These are phyloP conservation scores for Caenorhabditis doughertyi DNA, from an alignment of 2,888 invertebrate genomes.

Conservation along the genomic window DNA sequence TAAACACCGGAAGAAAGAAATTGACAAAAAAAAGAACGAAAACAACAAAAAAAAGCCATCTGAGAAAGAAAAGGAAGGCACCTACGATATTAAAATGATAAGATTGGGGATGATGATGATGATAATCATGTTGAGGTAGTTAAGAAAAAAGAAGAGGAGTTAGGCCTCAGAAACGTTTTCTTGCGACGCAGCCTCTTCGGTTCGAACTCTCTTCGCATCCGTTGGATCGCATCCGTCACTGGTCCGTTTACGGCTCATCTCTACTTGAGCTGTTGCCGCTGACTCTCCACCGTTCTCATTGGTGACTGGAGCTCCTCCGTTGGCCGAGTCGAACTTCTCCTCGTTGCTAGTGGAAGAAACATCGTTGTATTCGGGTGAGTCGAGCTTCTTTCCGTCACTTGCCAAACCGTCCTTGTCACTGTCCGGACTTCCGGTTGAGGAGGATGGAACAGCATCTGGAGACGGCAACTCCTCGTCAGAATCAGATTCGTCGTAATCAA, in stretches of 20 bases:
- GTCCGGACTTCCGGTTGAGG: conserved; percentile 72
- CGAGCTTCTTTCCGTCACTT: conserved; percentile 27
- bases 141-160: neutral
- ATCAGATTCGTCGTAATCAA: conserved; percentile 75
- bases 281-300: conserved; percentile 24
- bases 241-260: conserved; percentile 47
- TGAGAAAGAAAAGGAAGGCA: too few relatives aligned
- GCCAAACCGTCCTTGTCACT: conserved; percentile 42
- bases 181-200: conserved; percentile 17
- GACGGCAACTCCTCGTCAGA: conserved; percentile 65
- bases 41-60: conserved; percentile 3
- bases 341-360: conserved; percentile 63
- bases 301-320: neutral
- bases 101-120: too few relatives aligned
- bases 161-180: conserved; percentile 30
- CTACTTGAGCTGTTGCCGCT: neutral
- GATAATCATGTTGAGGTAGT: conserved; percentile 29
- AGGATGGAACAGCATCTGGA: conserved; percentile 69
- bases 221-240: conserved; percentile 46
- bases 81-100: conserved; percentile 34
- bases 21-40: neutral
- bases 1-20: neutral
- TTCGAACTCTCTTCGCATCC: conserved; percentile 49
- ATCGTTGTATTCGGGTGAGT: conserved; percentile 63
- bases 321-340: conserved; percentile 33